Evolutionary conservation across 2,113 vertebrate species (phyloP).

Genomic region (Bos indicus): DNA sequence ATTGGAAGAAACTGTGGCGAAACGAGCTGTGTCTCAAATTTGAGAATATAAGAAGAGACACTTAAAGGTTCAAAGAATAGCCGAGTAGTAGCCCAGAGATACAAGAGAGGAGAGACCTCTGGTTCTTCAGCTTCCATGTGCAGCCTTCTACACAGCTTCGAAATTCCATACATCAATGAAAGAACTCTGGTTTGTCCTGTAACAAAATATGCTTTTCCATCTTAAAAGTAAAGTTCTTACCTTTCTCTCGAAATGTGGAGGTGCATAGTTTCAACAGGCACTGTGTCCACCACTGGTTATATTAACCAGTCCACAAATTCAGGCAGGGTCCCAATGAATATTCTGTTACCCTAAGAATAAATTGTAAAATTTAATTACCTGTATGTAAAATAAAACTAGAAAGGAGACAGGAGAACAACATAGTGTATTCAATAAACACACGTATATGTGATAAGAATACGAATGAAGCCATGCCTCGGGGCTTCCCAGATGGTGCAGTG

Average conservation of each 20-base stretch:
- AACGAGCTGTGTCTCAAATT: not conserved
- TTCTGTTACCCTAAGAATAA: not conserved
- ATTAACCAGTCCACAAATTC: not conserved
- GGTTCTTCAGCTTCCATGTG: not conserved
- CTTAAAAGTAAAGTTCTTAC: not conserved
- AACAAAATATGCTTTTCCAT: not conserved
- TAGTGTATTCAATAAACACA: not conserved
- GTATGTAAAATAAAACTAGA: not conserved
- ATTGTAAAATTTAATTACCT: not conserved
- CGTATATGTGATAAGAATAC: not conserved
- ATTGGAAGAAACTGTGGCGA: not conserved
- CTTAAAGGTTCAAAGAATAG: not conserved
- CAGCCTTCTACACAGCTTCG: not conserved
- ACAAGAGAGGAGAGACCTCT: not conserved
- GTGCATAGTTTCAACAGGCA: not conserved
- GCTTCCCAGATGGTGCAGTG: not conserved
- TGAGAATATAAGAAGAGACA: not conserved
- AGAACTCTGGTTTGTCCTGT: not conserved
- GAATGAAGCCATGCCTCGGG: not conserved
- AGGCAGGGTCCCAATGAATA: not conserved
- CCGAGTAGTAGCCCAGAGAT: not conserved
- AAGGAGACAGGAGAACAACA: not conserved
- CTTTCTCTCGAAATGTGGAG: not conserved
- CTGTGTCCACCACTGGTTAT: not conserved
- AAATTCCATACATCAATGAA: not conserved